These are phyloP conservation scores for Cassiopea andromeda DNA, from an alignment of 30 jellyfish, hydroid and myxozoan species.

Conservation along the genomic window DNA sequence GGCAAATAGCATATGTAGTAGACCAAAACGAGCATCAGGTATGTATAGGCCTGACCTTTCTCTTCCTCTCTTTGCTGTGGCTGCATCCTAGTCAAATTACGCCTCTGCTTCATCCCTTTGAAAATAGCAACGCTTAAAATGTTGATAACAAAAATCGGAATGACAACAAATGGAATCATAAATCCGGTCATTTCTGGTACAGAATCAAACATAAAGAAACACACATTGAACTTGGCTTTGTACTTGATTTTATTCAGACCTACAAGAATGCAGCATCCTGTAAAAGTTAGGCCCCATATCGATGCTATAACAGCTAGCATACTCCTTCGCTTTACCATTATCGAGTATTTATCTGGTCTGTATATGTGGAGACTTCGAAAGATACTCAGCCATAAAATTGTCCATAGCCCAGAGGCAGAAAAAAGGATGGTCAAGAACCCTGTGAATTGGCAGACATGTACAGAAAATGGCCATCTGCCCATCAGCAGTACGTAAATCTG, in stretches of 20 bases:
- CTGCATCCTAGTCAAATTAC: not conserved
- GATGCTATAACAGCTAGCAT: constrained; percentile 16
- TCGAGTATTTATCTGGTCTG: constrained; percentile 26
- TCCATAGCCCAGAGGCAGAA: constrained; percentile 48
- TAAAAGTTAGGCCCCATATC: constrained; percentile 34
- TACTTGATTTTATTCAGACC: constrained; percentile 23
- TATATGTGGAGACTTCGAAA: constrained; percentile 19
- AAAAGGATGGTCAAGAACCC: constrained; percentile 32
- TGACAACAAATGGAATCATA: constrained; percentile 48
- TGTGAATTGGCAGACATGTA: constrained; percentile 14
- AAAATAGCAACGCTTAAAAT: constrained; percentile 19
- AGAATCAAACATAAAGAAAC: constrained; percentile 38
- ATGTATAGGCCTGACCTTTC: constrained; percentile 23
- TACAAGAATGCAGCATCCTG: constrained; percentile 14
- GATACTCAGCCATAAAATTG: constrained; percentile 59
- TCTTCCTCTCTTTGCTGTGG: constrained; percentile 41
- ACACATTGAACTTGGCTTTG: constrained; percentile 47
- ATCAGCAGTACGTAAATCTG: constrained; percentile 17
- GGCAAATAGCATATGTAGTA: constrained; percentile 50
- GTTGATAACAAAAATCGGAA: constrained; percentile 12
- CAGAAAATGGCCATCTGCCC: constrained; percentile 54
- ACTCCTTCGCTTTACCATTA: constrained; percentile 29
- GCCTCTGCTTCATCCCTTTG: constrained; percentile 6
- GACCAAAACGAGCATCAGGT: constrained; percentile 57
- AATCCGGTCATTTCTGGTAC: constrained; percentile 14